Evolutionary conservation across 2,113 vertebrate species (phyloP).

Genomic region (Hydropotes inermis): DNA sequence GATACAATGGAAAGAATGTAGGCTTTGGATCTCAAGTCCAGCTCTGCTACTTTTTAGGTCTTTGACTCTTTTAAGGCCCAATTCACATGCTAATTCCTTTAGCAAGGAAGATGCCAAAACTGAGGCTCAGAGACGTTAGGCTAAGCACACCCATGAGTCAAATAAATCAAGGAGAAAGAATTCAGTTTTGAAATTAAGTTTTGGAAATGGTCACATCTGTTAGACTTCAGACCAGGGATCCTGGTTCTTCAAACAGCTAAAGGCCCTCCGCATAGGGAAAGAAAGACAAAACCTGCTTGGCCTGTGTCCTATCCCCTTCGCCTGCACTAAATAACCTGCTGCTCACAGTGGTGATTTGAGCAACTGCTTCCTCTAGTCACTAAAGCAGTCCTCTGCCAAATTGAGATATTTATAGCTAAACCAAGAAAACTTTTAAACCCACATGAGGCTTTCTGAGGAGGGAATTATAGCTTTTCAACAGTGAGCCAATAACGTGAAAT

Average conservation of each 20-base stretch:
- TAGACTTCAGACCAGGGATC: not conserved
- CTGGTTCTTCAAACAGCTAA: not conserved
- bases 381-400: not conserved
- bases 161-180: constrained; percentile 38
- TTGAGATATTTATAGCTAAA: constrained; percentile 26
- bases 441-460: not conserved
- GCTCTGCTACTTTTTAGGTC: constrained; percentile 38
- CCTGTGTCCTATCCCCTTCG: not conserved
- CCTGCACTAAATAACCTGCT: not conserved
- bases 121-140: not conserved
- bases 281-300: not conserved
- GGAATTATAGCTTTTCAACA: not conserved
- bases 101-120: not conserved
- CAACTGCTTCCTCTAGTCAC: not conserved
- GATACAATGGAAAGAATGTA: constrained; percentile 62
- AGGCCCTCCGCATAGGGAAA: not conserved
- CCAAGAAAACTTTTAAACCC: not conserved
- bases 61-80: constrained; percentile 47
- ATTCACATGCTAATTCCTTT: not conserved
- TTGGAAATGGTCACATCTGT: not conserved
- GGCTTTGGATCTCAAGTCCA: not conserved
- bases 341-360: not conserved
- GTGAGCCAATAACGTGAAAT: not conserved
- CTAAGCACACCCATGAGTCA: not conserved
- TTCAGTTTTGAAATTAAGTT: not conserved